Evolutionary conservation across 2,888 invertebrate species (phyloP), one percentile per base, ranked within the genome.

Genomic region (Meghimatium bilineatum): DNA sequence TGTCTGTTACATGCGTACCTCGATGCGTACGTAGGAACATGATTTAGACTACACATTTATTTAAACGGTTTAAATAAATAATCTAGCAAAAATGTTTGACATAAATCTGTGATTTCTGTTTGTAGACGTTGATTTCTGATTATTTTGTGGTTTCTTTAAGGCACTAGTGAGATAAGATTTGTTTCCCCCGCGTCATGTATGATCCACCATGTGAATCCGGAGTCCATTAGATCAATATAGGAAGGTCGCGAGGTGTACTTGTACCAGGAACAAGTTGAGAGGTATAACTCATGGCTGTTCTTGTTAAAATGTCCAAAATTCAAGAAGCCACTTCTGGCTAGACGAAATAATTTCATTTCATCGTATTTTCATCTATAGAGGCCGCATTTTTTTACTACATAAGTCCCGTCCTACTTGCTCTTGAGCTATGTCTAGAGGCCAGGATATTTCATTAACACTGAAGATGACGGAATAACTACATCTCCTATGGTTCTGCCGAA

Each of bases 281-380:
- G 3, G 63, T n/a, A 29, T 63, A 63, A 63, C n/a, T 63, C 26
- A 6, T 63, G 63, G n/a, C 17, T 5, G n/a, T 56, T 56, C n/a
- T 14, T 63, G 63, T 63, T 29, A 63, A n/a, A 63, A 63, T 63
- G n/a, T 63, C 1, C 63, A 63, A 5, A 63, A n/a, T 23, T n/a
- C 1, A 12, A 23, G 2, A 63, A 63, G 3, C 63, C 26, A 29
- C n/a, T 23, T 29, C n/a, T n/a, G 29, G 12, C n/a, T n/a, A 63
- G 63, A 63, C 63, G 63, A 63, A 63, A 63, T 63, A 63, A 60
- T 63, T n/a, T 26, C 8, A 63, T 63, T 63, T 63, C n/a, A 63
- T 29, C 10, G 8, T n/a, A 14, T 26, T 63, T 63, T 29, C 29
- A 63, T 63, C 3, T 8, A 63, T 1, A 29, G n/a, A 1, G n/a